phyloP scores from a whole-genome alignment of 2,888 invertebrate genomes.

The Brassicogethes aeneus region DNA sequence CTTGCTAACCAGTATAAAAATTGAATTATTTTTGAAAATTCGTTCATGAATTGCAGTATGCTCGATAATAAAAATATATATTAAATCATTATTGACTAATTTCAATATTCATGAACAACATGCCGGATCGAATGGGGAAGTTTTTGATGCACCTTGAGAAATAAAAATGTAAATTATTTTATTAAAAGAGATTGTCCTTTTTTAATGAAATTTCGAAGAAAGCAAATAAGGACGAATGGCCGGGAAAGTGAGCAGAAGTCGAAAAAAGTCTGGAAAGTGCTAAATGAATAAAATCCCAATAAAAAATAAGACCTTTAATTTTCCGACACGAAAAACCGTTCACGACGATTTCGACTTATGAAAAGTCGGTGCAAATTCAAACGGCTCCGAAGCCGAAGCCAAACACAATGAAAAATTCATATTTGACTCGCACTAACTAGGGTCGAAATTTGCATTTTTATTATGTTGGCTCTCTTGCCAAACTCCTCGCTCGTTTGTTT shows the following conservation, averaged over 20 bases:
- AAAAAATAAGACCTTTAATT: constrained; percentile 18
- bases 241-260: constrained; percentile 5
- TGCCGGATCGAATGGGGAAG: not conserved
- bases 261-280: constrained; percentile 5
- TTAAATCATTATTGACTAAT: too few species aligned
- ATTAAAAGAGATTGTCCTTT: constrained; percentile 10
- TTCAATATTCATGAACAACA: not conserved
- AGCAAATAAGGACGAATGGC: constrained; percentile 12
- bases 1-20: too few species aligned
- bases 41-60: too few species aligned
- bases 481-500: constrained; percentile 28
- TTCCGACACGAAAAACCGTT: constrained; percentile 18
- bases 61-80: too few species aligned
- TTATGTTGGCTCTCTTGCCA: constrained; percentile 23
- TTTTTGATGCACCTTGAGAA: not conserved
- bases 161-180: constrained; percentile 3
- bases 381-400: constrained; percentile 15
- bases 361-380: constrained; percentile 13
- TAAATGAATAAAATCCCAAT: constrained; percentile 18
- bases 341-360: constrained; percentile 14
- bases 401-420: constrained; percentile 28
- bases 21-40: too few species aligned
- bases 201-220: constrained; percentile 14
- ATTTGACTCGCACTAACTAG: constrained; percentile 27
- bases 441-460: constrained; percentile 28